A percentile compares a stretch with the other conserved stretches of the same genome.
Evolutionary conservation across 2,113 vertebrate species (phyloP).

Genomic region (Otus sunia): DNA sequence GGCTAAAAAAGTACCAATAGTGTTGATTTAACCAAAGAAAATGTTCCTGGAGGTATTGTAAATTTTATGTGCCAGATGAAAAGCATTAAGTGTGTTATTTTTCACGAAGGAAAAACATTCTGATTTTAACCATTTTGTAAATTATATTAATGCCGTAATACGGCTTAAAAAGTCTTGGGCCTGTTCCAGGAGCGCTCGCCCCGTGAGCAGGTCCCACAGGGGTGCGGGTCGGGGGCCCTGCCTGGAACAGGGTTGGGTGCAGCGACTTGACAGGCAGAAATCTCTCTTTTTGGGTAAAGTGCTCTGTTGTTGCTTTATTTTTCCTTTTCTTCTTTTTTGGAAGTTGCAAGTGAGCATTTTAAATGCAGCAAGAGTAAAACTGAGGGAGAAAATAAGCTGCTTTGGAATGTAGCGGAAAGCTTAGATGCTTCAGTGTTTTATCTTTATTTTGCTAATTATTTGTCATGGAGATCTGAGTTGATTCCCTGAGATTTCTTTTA

Average conservation of each 20-base stretch:
- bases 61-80: constrained; percentile 82
- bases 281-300: not conserved
- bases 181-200: not conserved
- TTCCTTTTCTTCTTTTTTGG: not conserved
- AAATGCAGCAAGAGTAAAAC: constrained; percentile 19
- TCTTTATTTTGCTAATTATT: constrained; percentile 67
- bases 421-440: constrained; percentile 48
- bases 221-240: not conserved
- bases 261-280: not conserved
- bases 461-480: constrained; percentile 44
- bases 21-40: constrained; percentile 77
- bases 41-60: constrained; percentile 77
- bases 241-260: not conserved
- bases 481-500: constrained; percentile 56
- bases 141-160: constrained; percentile 69
- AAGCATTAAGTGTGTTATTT: constrained; percentile 77
- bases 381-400: constrained; percentile 21
- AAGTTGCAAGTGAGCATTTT: not conserved
- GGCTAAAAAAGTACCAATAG: constrained; percentile 70
- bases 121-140: constrained; percentile 74
- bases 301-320: accelerated
- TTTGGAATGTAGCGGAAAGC: constrained; percentile 51
- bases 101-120: constrained; percentile 71
- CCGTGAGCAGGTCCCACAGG: not conserved
- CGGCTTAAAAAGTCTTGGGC: constrained; percentile 20